Evolutionary conservation across 2,888 invertebrate species (phyloP), one percentile per base, ranked within the genome.

Genomic region (Timandra comae): DNA sequence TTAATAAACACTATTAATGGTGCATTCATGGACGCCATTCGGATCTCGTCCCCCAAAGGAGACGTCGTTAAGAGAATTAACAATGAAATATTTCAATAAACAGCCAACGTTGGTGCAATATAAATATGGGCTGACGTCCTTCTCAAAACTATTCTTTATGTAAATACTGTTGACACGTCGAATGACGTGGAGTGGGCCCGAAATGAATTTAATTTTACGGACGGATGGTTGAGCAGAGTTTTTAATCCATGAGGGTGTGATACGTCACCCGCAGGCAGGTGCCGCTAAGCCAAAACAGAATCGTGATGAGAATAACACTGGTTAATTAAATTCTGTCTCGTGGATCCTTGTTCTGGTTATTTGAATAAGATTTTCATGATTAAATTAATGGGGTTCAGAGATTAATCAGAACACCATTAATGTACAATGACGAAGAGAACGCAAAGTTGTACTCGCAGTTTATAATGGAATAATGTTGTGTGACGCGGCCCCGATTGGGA

Each of bases 61-160:
- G 68, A 63, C 63, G 68, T 73, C 69, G 69, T 69, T 74, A 59
- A 52, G 63, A 67, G 75, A 78, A 78, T 81, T 81, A 79, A 85
- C 79, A 80, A 81, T 78, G 77, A 80, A 78, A 78, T 81, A 82
- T 79, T 79, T 84, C 75, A 82, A 82, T 84, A 80, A 81, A 73
- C 72, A 72, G 61, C 52, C 43, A 63, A 51, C 66, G 71, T 61
- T 64, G 69, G 63, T 62, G 68, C 67, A 76, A 67, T 69, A 75
- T 79, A 85, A 84, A 84, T 78, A 84, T 63, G 68, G 68, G 68
- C 70, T 55, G 56, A 59, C 63, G 72, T 73, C 66, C 72, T 77
- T 73, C 70, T 63, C 68, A 58, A 73, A 79, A 80, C 70, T 80
- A 80, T 82, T 80, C 68, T 76, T 71, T 76, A 72, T 77, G 78